Conservation (phyloP, 2,888 invertebrate genomes). For the Hoplodrina blanda region DNA sequence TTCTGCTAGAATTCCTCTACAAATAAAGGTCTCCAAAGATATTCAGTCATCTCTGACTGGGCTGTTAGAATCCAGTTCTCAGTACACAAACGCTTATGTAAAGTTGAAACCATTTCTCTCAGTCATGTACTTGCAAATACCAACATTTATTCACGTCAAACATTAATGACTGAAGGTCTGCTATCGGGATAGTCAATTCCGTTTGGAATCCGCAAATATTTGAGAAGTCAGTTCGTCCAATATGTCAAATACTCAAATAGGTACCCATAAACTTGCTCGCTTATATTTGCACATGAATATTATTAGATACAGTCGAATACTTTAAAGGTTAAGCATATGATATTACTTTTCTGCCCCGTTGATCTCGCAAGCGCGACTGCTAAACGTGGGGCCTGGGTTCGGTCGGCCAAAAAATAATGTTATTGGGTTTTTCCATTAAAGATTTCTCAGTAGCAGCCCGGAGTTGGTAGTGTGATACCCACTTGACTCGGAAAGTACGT, state of each 20-base stretch:
- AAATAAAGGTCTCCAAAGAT: no score
- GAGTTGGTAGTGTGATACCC: no score
- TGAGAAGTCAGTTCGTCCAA: constrained; percentile 1
- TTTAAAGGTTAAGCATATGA: neutral
- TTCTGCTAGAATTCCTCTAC: no score
- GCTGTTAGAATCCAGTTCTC: neutral
- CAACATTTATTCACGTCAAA: constrained; percentile 2
- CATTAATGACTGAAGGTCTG: neutral
- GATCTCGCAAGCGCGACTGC: no score
- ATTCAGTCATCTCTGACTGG: no score
- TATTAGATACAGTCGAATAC: neutral
- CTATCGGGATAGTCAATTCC: neutral
- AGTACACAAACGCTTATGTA: neutral
- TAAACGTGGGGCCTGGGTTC: no score
- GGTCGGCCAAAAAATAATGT: no score
- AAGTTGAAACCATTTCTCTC: neutral
- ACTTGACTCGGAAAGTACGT: no score
- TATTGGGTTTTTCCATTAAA: no score
- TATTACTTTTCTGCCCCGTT: neutral
- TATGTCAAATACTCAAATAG: constrained; percentile 9
- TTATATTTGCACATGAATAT: constrained; percentile 16
- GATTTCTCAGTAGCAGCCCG: no score
- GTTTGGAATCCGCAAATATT: constrained; percentile 37
- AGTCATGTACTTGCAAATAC: neutral
- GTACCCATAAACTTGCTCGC: neutral